These are phyloP conservation scores for Metridium senile DNA, from an alignment of 92 coral and sea anemone species.

Conservation along the genomic window DNA sequence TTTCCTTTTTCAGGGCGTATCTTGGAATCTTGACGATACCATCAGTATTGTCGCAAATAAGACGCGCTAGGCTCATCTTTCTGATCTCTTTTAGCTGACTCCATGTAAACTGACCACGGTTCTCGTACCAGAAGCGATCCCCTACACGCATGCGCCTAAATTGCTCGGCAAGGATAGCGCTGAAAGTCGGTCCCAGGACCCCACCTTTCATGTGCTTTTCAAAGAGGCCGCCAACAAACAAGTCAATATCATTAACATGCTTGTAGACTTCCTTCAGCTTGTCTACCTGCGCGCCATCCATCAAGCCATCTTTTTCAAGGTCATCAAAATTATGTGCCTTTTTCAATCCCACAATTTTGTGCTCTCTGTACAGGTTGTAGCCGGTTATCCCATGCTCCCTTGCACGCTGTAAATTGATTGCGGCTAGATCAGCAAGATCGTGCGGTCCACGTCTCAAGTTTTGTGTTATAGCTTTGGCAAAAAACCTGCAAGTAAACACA, in stretches of 20 bases:
- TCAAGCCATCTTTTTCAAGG: not conserved
- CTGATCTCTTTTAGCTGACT: slow-evolving; percentile 38
- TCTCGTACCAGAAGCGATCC: too few species aligned
- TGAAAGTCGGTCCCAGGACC: slow-evolving; percentile 41
- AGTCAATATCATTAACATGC: slow-evolving; percentile 36
- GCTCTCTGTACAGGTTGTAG: slow-evolving; percentile 50
- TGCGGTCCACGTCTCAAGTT: slow-evolving; percentile 37
- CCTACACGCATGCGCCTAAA: slow-evolving; percentile 36
- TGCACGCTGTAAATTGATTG: slow-evolving; percentile 69
- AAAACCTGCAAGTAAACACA: slow-evolving; percentile 30
- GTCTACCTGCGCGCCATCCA: not conserved
- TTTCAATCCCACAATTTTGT: slow-evolving; percentile 14
- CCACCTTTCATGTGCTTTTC: slow-evolving; percentile 33
- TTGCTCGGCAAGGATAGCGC: slow-evolving; percentile 29
- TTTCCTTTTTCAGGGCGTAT: too few species aligned
- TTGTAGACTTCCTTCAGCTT: slow-evolving; percentile 18
- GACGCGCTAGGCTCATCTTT: slow-evolving; percentile 24
- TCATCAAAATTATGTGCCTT: slow-evolving; percentile 12
- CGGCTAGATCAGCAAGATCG: slow-evolving; percentile 54
- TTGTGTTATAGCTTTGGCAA: slow-evolving; percentile 51
- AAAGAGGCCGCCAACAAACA: slow-evolving; percentile 39
- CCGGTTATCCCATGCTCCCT: slow-evolving; percentile 64
- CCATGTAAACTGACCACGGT: slow-evolving; percentile 20
- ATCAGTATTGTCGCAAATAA: slow-evolving; percentile 47
- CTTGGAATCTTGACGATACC: too few species aligned